Evolutionary conservation across 2,888 invertebrate species (phyloP), one percentile per base, ranked within the genome.

Genomic region (Acanthosoma haemorrhoidale): DNA sequence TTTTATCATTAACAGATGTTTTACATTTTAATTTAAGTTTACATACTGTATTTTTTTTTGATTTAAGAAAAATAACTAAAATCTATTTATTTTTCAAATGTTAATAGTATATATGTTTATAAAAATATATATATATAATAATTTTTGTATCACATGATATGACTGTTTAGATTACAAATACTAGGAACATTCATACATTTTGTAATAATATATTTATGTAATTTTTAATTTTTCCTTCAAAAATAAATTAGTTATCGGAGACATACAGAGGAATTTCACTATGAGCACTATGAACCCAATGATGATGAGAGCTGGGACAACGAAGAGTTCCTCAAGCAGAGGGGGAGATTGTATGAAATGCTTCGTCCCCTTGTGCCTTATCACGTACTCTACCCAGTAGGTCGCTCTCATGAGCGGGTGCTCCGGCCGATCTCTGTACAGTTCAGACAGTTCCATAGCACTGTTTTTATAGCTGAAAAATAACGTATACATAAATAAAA

Each of bases 331-430:
- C 15, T 29, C 13, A 2, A 31, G 3, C 13, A 39, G 25, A 15
- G 64, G 21, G 15, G 15, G 16, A 5, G 64, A n/a, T 31, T 64
- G 64, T 18, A 41, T 3, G 6, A 64, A 39, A 16, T 64, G 41
- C 9, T 25, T 41, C 11, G 64, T 64, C 1, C 64, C 64, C 2
- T 64, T 64, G 41, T 86, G 84, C 38, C 85, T 81, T 13, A 85
- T 78, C 0, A 86, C 83, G 74, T 87, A 86, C 77, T 87, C 87
- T 59, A 84, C 82, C 87, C 87, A 87, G 78, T 85, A 87, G 1
- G 86, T 79, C 0, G 85, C 84, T 31, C 83, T 84, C 38, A 86
- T 84, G 71, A 87, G 75, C 0, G 87, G 84, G 15, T 81, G 80
- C 75, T 83, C 77, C 0, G 84, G 85, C 21, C 87, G 80, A 75